A percentile compares a stretch with the other conserved stretches of the same genome.
Conservation (phyloP, 1,140 invertebrate genomes). For the Pygmarrhopalites habei region DNA sequence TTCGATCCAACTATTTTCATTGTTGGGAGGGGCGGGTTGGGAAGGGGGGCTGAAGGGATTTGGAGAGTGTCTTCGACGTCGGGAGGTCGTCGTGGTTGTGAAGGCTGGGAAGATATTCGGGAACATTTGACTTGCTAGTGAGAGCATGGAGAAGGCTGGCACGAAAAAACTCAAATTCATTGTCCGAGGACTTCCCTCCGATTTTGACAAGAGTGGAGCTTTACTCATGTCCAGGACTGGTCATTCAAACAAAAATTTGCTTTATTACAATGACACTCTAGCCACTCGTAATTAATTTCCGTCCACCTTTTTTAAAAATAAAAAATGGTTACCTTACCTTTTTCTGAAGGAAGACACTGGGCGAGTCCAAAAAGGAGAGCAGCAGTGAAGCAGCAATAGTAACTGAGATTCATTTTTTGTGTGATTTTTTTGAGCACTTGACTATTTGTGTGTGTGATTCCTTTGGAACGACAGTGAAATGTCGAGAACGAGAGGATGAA, state of each 20-base stretch:
- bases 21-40: background rate
- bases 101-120: slow-evolving; percentile 37
- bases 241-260: no score
- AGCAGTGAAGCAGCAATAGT: background rate
- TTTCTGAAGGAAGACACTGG: slow-evolving; percentile 7
- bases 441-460: no score
- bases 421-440: no score
- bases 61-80: background rate
- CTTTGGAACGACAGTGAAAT: no score
- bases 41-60: background rate
- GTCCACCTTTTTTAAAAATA: background rate
- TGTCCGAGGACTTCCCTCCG: slow-evolving; percentile 15
- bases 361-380: slow-evolving; percentile 2
- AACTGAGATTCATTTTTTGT: background rate
- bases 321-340: slow-evolving; percentile 2
- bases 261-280: no score
- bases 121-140: slow-evolving; percentile 33
- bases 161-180: slow-evolving; percentile 38
- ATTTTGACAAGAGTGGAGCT: slow-evolving; percentile 10
- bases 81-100: slow-evolving; percentile 29
- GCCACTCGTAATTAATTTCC: background rate
- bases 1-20: slow-evolving; percentile 14
- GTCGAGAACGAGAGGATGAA: no score
- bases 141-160: slow-evolving; percentile 36
- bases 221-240: slow-evolving; percentile 22